phyloP scores from a whole-genome alignment of 2,888 invertebrate genomes.

The Hirtodrosophila confusa region DNA sequence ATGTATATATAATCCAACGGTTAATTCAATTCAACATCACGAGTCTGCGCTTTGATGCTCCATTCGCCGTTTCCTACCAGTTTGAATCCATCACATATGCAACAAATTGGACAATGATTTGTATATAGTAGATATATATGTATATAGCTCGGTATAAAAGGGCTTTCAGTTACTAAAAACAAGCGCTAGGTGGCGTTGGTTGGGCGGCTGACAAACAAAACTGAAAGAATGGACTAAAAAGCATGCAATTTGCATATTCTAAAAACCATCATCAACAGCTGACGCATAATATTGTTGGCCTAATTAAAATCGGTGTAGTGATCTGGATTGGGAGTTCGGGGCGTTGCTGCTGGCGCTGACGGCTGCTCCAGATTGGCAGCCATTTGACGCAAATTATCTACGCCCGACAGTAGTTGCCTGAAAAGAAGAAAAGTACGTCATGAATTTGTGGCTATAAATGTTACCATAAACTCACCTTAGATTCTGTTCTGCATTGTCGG shows the following conservation, averaged over 20 bases:
- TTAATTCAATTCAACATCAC: constrained; percentile 67
- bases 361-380: constrained; percentile 87
- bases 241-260: constrained; percentile 26
- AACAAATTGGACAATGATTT: constrained; percentile 28
- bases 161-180: constrained; percentile 49
- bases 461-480: constrained; percentile 85
- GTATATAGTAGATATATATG: constrained; percentile 13
- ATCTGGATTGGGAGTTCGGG: constrained; percentile 70
- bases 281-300: constrained; percentile 9
- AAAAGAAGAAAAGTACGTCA: neutral
- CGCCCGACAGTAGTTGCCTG: constrained; percentile 88
- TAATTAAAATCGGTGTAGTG: constrained; percentile 75
- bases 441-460: neutral
- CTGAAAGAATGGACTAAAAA: constrained; percentile 34
- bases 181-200: constrained; percentile 55
- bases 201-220: constrained; percentile 50
- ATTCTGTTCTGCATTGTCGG: constrained; percentile 88
- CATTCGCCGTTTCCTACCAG: constrained; percentile 8
- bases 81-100: constrained; percentile 26
- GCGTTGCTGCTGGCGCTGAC: constrained; percentile 39
- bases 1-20: constrained; percentile 11
- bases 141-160: constrained; percentile 29
- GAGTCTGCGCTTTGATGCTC: constrained; percentile 68
- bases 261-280: constrained; percentile 18
- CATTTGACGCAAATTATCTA: constrained; percentile 88